Evolutionary conservation across 1,140 invertebrate genomes (phyloP).

Genomic region (Drosophila rufa): DNA sequence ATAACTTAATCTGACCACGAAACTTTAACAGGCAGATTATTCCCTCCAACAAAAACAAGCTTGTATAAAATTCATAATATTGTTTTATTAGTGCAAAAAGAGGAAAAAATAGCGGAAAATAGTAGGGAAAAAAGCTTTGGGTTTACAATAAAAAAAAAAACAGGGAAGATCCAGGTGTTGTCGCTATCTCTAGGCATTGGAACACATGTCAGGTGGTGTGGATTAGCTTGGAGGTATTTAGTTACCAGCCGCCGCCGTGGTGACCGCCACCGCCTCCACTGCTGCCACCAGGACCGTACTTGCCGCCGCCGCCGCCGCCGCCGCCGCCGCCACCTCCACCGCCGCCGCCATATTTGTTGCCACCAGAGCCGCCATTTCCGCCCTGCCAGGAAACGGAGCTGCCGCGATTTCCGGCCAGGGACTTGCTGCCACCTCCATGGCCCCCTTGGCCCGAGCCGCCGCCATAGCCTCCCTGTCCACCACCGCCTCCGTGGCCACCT

Average conservation of each 20-base stretch:
- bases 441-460: conserved; percentile 27
- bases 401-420: conserved; percentile 59
- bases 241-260: conserved; percentile 65
- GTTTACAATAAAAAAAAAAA: conserved; percentile 28
- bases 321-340: conserved; percentile 38
- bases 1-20: too few relatives aligned
- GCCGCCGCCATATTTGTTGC: conserved; percentile 45
- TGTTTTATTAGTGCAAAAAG: conserved; percentile 60
- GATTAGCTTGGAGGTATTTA: neutral
- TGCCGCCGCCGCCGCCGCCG: conserved; percentile 49
- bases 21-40: too few relatives aligned
- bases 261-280: conserved; percentile 19
- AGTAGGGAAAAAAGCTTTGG: conserved; percentile 33
- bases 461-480: conserved; percentile 35
- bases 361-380: conserved; percentile 23
- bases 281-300: conserved; percentile 44
- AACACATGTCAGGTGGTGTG: conserved; percentile 43
- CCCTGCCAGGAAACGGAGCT: conserved; percentile 57
- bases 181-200: conserved; percentile 52
- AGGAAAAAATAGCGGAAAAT: conserved; percentile 12
- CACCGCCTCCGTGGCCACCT: conserved; percentile 55
- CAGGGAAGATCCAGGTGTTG: conserved; percentile 16
- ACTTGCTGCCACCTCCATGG: conserved; percentile 49
- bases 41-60: too few relatives aligned
- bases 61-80: conserved; percentile 28